These are phyloP conservation scores for Agrilus biguttatus DNA, from an alignment of 2,888 invertebrate genomes.

Conservation along the genomic window DNA sequence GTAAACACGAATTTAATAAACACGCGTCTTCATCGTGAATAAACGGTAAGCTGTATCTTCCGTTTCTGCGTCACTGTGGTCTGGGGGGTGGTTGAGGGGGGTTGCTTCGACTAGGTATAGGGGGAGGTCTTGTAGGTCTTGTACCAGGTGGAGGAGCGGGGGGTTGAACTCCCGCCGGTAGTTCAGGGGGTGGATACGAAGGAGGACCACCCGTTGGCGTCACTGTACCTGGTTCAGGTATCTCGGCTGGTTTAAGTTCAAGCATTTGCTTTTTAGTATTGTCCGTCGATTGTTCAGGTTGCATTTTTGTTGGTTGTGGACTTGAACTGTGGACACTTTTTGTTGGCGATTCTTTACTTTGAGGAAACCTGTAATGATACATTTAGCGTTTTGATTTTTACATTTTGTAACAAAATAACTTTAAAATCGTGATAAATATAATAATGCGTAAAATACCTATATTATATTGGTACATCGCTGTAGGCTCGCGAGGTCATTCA, in stretches of 20 bases:
- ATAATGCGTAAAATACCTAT: no score
- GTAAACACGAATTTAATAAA: slow-evolving; percentile 27
- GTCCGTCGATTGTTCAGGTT: no score
- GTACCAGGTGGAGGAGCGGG: slow-evolving; percentile 26
- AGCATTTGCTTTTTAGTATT: no score
- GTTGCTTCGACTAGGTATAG: slow-evolving; percentile 39
- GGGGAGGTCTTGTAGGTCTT: slow-evolving; percentile 32
- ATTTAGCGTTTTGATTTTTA: no score
- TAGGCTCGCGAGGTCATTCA: no score
- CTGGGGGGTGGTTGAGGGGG: slow-evolving; percentile 32
- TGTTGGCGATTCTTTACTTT: no score
- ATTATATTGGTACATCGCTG: no score
- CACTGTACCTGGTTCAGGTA: slow-evolving; percentile 20
- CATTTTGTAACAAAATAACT: no score
- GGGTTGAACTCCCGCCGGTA: slow-evolving; percentile 26
- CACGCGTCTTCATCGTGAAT: slow-evolving; percentile 24
- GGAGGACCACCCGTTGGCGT: slow-evolving; percentile 28
- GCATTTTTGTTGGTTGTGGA: no score
- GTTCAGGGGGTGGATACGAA: slow-evolving; percentile 27
- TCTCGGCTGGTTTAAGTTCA: slow-evolving; percentile 4
- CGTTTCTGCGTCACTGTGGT: slow-evolving; percentile 27
- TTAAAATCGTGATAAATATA: no score
- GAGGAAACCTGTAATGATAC: no score
- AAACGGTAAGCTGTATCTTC: slow-evolving; percentile 26
- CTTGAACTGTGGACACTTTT: no score